phyloP scores from a whole-genome alignment of 2,888 invertebrate genomes.

The Leucania comma region DNA sequence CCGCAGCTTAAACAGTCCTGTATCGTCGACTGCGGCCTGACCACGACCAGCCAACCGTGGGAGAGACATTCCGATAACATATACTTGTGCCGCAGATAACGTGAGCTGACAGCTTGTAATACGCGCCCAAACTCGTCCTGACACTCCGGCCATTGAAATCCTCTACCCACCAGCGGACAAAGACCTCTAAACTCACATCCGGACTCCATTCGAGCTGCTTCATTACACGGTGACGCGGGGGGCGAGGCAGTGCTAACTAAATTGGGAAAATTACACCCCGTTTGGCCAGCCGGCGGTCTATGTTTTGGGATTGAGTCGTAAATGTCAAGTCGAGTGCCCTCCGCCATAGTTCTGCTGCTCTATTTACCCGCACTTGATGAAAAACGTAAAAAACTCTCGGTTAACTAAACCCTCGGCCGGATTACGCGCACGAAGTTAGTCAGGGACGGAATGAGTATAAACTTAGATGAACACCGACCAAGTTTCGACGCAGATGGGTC shows the following conservation, averaged over 20 bases:
- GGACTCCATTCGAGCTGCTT: slow-evolving; percentile 57
- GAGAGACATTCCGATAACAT: slow-evolving; percentile 77
- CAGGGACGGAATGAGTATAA: slow-evolving; percentile 73
- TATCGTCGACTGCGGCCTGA: slow-evolving; percentile 50
- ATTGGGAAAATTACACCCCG: slow-evolving; percentile 80
- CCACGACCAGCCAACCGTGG: slow-evolving; percentile 76
- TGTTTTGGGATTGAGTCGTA: slow-evolving; percentile 90
- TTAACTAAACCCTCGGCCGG: slow-evolving; percentile 74
- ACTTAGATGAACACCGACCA: slow-evolving; percentile 78
- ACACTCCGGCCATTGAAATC: slow-evolving; percentile 82
- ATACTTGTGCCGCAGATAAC: slow-evolving; percentile 84
- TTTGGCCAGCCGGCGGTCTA: slow-evolving; percentile 80
- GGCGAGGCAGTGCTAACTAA: slow-evolving; percentile 78
- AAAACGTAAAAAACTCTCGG: slow-evolving; percentile 76
- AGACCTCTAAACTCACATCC: slow-evolving; percentile 73
- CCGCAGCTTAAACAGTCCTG: slow-evolving; percentile 59
- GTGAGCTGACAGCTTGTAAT: slow-evolving; percentile 84
- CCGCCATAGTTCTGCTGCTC: slow-evolving; percentile 83
- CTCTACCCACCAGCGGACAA: slow-evolving; percentile 73
- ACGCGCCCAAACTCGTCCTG: slow-evolving; percentile 83
- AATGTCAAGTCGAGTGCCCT: slow-evolving; percentile 87
- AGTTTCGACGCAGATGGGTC: slow-evolving; percentile 70
- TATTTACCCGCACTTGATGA: slow-evolving; percentile 82
- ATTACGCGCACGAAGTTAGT: slow-evolving; percentile 76
- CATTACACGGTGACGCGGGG: slow-evolving; percentile 53